Evolutionary conservation across 1,140 invertebrate genomes (phyloP).

Genomic region (Agrypnia vestita): DNA sequence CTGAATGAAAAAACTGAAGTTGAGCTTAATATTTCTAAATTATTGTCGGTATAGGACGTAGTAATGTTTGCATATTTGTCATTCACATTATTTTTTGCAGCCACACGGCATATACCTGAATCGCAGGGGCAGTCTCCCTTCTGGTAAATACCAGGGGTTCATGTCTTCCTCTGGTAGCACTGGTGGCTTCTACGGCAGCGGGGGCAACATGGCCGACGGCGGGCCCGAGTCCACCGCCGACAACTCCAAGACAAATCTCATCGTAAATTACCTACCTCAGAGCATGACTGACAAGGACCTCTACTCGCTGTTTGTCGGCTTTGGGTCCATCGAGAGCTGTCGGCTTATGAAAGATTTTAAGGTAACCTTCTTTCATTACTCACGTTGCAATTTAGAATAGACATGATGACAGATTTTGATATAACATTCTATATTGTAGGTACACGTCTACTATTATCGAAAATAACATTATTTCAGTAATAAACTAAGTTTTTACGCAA

Average conservation of each 20-base stretch:
- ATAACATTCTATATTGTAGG: too few relatives aligned
- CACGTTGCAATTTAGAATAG: too few relatives aligned
- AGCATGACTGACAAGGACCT: conserved; percentile 93
- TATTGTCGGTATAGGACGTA: too few relatives aligned
- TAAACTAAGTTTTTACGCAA: too few relatives aligned
- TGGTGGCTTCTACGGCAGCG: conserved; percentile 62
- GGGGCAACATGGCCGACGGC: conserved; percentile 64
- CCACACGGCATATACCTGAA: conserved; percentile 50
- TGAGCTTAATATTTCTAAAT: too few relatives aligned
- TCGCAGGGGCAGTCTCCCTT: conserved; percentile 54
- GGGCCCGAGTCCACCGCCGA: conserved; percentile 65
- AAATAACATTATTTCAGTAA: too few relatives aligned
- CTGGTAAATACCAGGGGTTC: conserved; percentile 53
- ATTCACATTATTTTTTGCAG: conserved; percentile 21
- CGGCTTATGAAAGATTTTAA: conserved; percentile 94
- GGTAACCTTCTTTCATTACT: conserved; percentile 68
- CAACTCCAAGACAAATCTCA: conserved; percentile 82
- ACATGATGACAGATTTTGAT: too few relatives aligned
- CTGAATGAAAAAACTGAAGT: too few relatives aligned
- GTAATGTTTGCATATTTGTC: too few relatives aligned
- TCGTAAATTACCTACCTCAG: conserved; percentile 97
- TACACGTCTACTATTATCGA: too few relatives aligned
- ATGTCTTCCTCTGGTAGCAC: conserved; percentile 13
- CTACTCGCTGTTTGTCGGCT: conserved; percentile 88
- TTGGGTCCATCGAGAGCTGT: conserved; percentile 90